Conservation (phyloP, 2,113 vertebrate genomes). For the Puffinus mauretanicus region DNA sequence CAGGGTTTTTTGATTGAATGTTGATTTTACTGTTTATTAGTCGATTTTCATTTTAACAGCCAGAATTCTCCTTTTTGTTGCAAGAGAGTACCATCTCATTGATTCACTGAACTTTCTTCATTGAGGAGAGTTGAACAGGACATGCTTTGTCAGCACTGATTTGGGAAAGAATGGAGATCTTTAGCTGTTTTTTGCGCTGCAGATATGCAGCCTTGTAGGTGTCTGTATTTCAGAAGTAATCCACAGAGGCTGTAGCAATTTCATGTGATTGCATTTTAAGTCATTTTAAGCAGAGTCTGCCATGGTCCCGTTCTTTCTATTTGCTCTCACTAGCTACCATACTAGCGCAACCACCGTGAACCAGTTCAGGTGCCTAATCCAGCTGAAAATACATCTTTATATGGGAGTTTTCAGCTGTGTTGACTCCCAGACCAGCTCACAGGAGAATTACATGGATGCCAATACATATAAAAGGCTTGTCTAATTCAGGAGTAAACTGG, state of each 20-base stretch:
- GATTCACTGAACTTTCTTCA: background rate
- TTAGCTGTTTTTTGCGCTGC: background rate
- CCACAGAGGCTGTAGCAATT: background rate
- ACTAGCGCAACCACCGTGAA: background rate
- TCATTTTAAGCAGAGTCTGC: background rate
- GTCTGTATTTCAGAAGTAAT: background rate
- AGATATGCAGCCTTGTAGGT: background rate
- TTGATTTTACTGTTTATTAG: background rate
- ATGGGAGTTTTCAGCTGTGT: background rate
- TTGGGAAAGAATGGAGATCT: background rate
- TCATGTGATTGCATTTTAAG: background rate
- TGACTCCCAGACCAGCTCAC: background rate
- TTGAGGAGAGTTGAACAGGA: background rate
- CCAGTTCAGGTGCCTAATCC: background rate
- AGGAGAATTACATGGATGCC: background rate
- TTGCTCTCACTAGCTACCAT: background rate
- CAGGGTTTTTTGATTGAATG: fast-evolving
- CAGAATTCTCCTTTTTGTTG: background rate
- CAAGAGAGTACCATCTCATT: background rate
- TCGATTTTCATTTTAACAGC: background rate
- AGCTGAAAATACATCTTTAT: background rate
- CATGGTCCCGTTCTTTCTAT: background rate
- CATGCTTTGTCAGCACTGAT: background rate
- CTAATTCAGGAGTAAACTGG: background rate
- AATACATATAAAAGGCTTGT: background rate